A percentile compares a stretch with the other conserved stretches of the same genome.
Evolutionary conservation across 2,888 invertebrate species (phyloP).

Genomic region (Geophilus truncorum): DNA sequence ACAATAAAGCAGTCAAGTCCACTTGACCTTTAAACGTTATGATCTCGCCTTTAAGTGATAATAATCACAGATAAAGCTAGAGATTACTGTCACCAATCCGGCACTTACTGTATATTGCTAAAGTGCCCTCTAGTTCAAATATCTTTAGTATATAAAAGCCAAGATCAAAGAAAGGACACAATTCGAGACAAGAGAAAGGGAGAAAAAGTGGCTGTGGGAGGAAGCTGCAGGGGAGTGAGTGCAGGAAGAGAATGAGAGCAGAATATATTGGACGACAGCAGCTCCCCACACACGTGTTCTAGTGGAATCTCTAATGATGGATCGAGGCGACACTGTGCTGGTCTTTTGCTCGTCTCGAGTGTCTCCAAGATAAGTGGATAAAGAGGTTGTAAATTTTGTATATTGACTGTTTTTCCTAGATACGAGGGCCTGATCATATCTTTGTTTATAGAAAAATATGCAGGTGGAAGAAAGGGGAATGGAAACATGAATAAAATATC

Average conservation of each 20-base stretch:
- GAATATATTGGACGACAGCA: background rate
- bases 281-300: background rate
- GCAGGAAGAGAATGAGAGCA: background rate
- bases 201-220: background rate
- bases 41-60: background rate
- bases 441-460: background rate
- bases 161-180: background rate
- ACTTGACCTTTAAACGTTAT: too few species aligned
- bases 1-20: too few species aligned
- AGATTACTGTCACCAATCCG: background rate
- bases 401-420: background rate
- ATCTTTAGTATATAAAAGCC: background rate
- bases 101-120: background rate
- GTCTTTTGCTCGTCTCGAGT: background rate
- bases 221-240: background rate
- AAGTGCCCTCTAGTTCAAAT: background rate
- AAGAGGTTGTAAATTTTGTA: background rate
- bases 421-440: background rate
- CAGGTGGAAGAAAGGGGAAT: background rate
- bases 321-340: background rate
- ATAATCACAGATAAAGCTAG: background rate
- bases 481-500: background rate
- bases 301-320: background rate
- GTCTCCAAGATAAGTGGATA: background rate
- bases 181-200: background rate